Conservation (phyloP, 2,113 vertebrate species). For the Cavia aperea region DNA sequence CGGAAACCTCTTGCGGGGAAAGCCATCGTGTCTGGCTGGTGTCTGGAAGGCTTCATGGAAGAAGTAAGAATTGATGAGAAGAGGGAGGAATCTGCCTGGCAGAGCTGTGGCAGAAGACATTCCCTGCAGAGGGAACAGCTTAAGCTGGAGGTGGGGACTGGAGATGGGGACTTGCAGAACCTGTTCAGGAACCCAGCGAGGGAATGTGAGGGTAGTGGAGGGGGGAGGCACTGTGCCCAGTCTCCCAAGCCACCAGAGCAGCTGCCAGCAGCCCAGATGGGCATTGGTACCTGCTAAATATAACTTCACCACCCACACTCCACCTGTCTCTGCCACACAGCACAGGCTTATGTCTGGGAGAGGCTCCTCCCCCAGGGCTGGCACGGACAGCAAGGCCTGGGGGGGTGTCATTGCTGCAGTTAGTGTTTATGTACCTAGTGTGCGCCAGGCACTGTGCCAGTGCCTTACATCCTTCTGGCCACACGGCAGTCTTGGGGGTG, state of each 20-base stretch:
- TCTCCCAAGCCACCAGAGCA: background rate
- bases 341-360: background rate
- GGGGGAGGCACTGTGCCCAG: background rate
- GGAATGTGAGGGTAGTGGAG: background rate
- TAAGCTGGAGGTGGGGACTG: background rate
- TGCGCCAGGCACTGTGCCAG: background rate
- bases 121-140: background rate
- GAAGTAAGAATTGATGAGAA: background rate
- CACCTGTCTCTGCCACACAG: constrained; percentile 47
- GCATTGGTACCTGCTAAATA: constrained; percentile 41
- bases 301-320: constrained; percentile 52
- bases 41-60: constrained; percentile 10
- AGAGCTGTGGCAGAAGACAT: background rate
- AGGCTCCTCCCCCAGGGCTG: background rate
- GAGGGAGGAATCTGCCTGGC: background rate
- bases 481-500: background rate
- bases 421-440: constrained; percentile 25
- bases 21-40: background rate
- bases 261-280: constrained; percentile 44
- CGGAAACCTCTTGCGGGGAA: background rate
- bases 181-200: background rate
- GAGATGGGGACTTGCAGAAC: background rate
- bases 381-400: background rate
- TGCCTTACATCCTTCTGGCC: background rate
- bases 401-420: background rate